Conservation (phyloP, 2,888 invertebrate species). For the Habrosyne pyritoides region DNA sequence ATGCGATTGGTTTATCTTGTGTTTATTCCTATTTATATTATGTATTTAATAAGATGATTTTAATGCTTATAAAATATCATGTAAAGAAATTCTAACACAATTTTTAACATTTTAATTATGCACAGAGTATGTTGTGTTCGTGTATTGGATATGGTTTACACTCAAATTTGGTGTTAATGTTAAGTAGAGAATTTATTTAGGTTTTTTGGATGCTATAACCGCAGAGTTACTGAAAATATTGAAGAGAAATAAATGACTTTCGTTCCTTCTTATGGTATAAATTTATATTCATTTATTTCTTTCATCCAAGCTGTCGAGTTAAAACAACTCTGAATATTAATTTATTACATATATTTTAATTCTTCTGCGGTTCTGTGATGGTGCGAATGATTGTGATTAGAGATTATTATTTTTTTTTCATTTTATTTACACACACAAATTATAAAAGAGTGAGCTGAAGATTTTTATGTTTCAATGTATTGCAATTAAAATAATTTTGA, state of each 20-base stretch:
- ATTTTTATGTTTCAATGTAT: not conserved
- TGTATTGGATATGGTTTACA: not conserved
- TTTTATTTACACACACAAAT: not conserved
- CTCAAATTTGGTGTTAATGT: constrained; percentile 4
- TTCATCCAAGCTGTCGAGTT: too few relatives aligned
- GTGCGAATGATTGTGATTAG: constrained; percentile 7
- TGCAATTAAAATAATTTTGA: not conserved
- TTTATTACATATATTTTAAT: too few relatives aligned
- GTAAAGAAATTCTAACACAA: not conserved
- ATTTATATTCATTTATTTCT: too few relatives aligned
- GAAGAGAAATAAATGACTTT: too few relatives aligned
- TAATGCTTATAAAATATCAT: not conserved
- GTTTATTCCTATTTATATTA: not conserved
- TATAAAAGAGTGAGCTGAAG: not conserved
- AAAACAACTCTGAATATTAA: too few relatives aligned
- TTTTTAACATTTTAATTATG: not conserved
- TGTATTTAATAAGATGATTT: not conserved
- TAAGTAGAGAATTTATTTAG: constrained; percentile 7
- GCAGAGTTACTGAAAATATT: not conserved
- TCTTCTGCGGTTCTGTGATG: not conserved
- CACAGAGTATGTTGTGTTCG: constrained; percentile 4
- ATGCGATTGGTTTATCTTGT: not conserved
- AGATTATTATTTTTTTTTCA: not conserved
- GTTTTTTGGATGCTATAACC: not conserved
- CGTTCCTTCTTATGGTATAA: too few relatives aligned